Percentiles rank a stretch among this genome's conserved stretches.
Evolutionary conservation across 2,888 invertebrate species (phyloP).

Genomic region (Dolichomitus sp.): DNA sequence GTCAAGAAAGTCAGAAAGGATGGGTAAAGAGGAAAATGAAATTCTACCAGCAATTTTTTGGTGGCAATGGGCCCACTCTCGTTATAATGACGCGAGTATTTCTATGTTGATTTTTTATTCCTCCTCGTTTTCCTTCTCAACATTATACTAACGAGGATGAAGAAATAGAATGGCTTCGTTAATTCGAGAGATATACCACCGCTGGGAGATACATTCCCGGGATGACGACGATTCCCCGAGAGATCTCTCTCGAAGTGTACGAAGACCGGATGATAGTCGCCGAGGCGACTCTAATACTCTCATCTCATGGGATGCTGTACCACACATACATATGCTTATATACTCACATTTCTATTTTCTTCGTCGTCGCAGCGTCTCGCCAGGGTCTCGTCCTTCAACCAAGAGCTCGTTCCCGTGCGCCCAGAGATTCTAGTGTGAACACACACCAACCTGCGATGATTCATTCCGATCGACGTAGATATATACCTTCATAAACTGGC

Average conservation of each 20-base stretch:
- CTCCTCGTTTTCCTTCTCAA: conserved; percentile 29
- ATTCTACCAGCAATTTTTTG: not conserved
- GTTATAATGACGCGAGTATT: not conserved
- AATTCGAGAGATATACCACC: conserved; percentile 59
- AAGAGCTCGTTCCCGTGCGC: conserved; percentile 34
- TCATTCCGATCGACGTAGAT: conserved; percentile 60
- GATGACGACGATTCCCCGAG: conserved; percentile 62
- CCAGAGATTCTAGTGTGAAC: conserved; percentile 65
- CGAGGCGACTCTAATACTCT: conserved; percentile 70
- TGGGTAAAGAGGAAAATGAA: not conserved
- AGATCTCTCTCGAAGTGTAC: conserved; percentile 45
- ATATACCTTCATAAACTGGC: conserved; percentile 1
- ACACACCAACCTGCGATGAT: conserved; percentile 61
- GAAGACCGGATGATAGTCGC: conserved; percentile 52
- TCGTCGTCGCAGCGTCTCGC: conserved; percentile 43
- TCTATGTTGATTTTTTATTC: conserved; percentile 4
- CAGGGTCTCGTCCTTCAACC: conserved; percentile 64
- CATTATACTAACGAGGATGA: conserved; percentile 61
- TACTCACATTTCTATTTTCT: conserved; percentile 12
- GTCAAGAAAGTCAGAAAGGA: not conserved
- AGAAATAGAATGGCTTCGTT: conserved; percentile 63
- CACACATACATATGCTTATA: conserved; percentile 17
- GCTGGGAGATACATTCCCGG: conserved; percentile 59
- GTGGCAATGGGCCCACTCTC: not conserved
- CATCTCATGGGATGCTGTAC: conserved; percentile 46